A percentile compares a stretch with the other conserved stretches of the same genome.
phyloP scores from a whole-genome alignment of 2,888 invertebrate species.

The Acronicta alni region DNA sequence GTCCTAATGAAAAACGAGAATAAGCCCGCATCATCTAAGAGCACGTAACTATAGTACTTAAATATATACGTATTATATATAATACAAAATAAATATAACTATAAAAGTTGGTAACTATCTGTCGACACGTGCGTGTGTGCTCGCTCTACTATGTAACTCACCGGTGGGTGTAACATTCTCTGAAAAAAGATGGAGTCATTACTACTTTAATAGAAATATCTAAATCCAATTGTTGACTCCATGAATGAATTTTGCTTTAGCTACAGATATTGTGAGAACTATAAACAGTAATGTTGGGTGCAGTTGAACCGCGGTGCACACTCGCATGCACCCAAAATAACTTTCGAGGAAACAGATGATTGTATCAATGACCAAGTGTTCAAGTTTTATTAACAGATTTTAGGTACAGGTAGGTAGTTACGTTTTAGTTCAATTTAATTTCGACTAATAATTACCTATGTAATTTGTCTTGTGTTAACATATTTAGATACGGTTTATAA shows the following conservation, averaged over 20 bases:
- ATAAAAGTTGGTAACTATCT: constrained; percentile 50
- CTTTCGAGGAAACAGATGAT: constrained; percentile 32
- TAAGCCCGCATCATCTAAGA: constrained; percentile 27
- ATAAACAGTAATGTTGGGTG: constrained; percentile 52
- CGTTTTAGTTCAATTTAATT: constrained; percentile 30
- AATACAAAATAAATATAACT: constrained; percentile 35
- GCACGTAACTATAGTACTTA: constrained; percentile 30
- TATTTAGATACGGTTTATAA: constrained; percentile 26
- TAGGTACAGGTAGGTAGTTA: constrained; percentile 14
- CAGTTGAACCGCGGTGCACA: constrained; percentile 45
- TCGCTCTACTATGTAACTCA: constrained; percentile 80
- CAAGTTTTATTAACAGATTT: constrained; percentile 22
- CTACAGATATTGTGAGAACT: constrained; percentile 57
- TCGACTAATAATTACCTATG: constrained; percentile 14
- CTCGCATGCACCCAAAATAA: constrained; percentile 59
- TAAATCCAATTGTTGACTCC: constrained; percentile 86
- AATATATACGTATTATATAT: no score
- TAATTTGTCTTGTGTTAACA: constrained; percentile 16
- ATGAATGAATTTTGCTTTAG: constrained; percentile 75
- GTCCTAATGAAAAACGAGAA: constrained; percentile 6
- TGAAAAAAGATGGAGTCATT: constrained; percentile 89
- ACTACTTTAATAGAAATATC: constrained; percentile 77
- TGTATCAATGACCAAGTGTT: constrained; percentile 30
- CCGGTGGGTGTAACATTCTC: constrained; percentile 89
- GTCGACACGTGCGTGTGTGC: constrained; percentile 74